phyloP scores from a whole-genome alignment of 1,140 invertebrate genomes.

The Calliopsis andreniformis region DNA sequence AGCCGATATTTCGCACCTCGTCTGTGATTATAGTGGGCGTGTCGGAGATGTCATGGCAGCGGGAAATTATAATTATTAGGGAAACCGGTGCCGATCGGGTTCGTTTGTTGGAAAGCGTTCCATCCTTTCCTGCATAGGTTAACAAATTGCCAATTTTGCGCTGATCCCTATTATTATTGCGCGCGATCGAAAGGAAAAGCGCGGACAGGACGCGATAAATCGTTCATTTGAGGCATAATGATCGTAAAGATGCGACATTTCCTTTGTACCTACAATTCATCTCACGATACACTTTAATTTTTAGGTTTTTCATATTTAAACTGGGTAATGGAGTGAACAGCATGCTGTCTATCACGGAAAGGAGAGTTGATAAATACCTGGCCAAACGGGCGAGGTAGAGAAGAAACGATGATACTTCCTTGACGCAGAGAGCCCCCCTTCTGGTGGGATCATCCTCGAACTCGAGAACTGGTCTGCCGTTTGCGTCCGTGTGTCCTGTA shows the following conservation, averaged over 20 bases:
- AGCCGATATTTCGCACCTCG: conserved; percentile 53
- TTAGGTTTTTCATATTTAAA: too few relatives aligned
- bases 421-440: conserved; percentile 71
- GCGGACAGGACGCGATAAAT: conserved; percentile 15
- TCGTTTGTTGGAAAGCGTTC: conserved; percentile 56
- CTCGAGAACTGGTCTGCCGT: conserved; percentile 75
- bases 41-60: conserved; percentile 44
- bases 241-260: background rate
- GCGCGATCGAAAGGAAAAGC: conserved; percentile 7
- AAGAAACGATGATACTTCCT: conserved; percentile 77
- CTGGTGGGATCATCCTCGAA: conserved; percentile 72
- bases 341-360: too few relatives aligned
- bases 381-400: conserved; percentile 79
- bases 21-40: conserved; percentile 58
- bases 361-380: conserved; percentile 76
- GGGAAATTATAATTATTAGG: conserved; percentile 65
- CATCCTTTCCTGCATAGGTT: conserved; percentile 23
- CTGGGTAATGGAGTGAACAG: too few relatives aligned
- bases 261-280: background rate
- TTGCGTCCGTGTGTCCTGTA: conserved; percentile 72
- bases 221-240: background rate
- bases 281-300: too few relatives aligned
- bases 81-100: conserved; percentile 52
- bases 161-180: conserved; percentile 58
- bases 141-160: conserved; percentile 58